Evolutionary conservation across 2,797 vertebrate genomes (phyloP).

Genomic region (Ptychobarbus kaznakovi): DNA sequence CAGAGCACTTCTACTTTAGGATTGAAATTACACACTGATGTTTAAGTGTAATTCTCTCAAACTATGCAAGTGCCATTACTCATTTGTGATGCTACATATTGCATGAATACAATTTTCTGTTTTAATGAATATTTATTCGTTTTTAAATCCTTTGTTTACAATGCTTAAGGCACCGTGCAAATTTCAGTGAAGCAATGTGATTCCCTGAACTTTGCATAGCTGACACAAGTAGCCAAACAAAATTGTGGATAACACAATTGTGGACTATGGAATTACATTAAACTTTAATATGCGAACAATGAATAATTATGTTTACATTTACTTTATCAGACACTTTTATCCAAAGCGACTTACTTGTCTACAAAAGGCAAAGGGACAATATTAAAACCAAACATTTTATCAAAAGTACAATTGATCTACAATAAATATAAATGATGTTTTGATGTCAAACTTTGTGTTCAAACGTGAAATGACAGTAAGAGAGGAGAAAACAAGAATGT

Average conservation of each 20-base stretch:
- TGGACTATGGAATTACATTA: background rate
- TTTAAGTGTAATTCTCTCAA: background rate
- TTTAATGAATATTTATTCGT: background rate
- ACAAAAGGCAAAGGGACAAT: background rate
- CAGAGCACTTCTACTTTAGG: slow-evolving; percentile 19
- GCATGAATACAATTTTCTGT: background rate
- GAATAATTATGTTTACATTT: background rate
- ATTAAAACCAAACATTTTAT: background rate
- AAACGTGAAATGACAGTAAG: slow-evolving; percentile 12
- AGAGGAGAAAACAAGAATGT: slow-evolving; percentile 11
- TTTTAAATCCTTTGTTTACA: slow-evolving; percentile 9
- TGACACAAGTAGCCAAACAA: background rate
- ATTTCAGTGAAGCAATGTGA: background rate
- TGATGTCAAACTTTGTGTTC: background rate
- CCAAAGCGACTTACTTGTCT: background rate
- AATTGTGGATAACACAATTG: background rate
- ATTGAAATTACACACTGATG: slow-evolving; percentile 6
- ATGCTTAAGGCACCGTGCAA: background rate
- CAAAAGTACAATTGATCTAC: background rate
- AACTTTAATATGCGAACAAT: background rate
- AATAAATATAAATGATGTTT: background rate
- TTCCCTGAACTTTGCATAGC: background rate
- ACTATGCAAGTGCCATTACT: background rate
- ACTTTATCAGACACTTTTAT: too few relatives aligned
- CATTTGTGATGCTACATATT: background rate